Evolutionary conservation across 2,797 vertebrate species (phyloP).

Genomic region (Silurus lanzhouensis): DNA sequence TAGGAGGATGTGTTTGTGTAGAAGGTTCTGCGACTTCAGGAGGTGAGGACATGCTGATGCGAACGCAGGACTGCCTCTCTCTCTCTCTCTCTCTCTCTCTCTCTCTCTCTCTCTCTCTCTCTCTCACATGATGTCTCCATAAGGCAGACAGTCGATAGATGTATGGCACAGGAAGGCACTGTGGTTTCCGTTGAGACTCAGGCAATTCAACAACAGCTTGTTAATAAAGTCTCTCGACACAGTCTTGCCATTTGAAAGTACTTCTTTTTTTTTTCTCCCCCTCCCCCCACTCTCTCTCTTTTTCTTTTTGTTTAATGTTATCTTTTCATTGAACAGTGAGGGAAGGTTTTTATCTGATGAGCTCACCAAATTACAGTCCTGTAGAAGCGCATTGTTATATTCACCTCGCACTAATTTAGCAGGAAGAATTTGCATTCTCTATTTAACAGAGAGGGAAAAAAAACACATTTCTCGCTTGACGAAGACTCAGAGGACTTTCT

Average conservation of each 20-base stretch:
- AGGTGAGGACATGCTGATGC: constrained; percentile 47
- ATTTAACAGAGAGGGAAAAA: constrained; percentile 8
- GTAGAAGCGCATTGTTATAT: constrained; percentile 27
- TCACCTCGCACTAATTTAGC: constrained; percentile 39
- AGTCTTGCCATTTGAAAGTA: constrained; percentile 52
- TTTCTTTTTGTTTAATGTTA: constrained; percentile 33
- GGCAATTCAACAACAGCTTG: constrained; percentile 69
- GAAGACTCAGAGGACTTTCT: constrained; percentile 17
- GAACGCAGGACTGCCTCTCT: constrained; percentile 35
- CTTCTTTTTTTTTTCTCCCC: not conserved
- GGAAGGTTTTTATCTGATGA: constrained; percentile 45
- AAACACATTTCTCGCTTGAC: constrained; percentile 15
- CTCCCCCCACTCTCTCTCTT: not conserved
- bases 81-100: constrained; percentile 44
- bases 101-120: constrained; percentile 19
- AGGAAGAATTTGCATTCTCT: constrained; percentile 47
- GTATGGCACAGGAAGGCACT: constrained; percentile 58
- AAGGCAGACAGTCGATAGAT: constrained; percentile 68
- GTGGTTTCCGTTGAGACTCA: constrained; percentile 58
- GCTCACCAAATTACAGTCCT: constrained; percentile 47
- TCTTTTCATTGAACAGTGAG: constrained; percentile 21
- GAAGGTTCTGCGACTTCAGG: constrained; percentile 55
- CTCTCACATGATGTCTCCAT: constrained; percentile 67
- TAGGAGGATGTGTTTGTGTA: constrained; percentile 59
- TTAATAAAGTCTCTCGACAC: constrained; percentile 69